Percentiles rank a stretch among this genome's conserved stretches.
phyloP scores from a whole-genome alignment of 2,888 invertebrate genomes.

The Drosophila borborema region DNA sequence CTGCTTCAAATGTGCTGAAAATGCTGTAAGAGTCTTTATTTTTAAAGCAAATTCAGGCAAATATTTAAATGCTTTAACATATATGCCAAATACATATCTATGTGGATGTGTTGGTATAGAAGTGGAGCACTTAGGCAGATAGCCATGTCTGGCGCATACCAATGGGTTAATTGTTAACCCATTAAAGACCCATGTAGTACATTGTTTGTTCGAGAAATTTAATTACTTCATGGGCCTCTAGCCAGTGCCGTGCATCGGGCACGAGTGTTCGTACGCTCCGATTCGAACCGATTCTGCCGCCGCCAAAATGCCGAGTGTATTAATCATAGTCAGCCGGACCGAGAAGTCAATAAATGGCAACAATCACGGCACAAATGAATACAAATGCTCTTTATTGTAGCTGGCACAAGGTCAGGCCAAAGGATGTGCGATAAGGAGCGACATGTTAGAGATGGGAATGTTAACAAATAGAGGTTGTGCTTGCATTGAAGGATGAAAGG shows the following conservation, averaged over 20 bases:
- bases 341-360: slow-evolving; percentile 55
- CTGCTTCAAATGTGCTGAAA: slow-evolving; percentile 15
- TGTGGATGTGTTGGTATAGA: background rate
- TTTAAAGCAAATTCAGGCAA: slow-evolving; percentile 25
- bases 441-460: slow-evolving; percentile 13
- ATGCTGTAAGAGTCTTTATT: slow-evolving; percentile 29
- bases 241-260: background rate
- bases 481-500: background rate
- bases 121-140: slow-evolving; percentile 33
- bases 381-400: slow-evolving; percentile 52
- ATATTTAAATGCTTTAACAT: slow-evolving; percentile 19
- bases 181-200: slow-evolving; percentile 35
- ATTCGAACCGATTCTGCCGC: background rate
- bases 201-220: slow-evolving; percentile 23
- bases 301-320: slow-evolving; percentile 27
- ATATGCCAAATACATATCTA: background rate
- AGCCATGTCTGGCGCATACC: slow-evolving; percentile 31
- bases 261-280: background rate
- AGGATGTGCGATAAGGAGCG: slow-evolving; percentile 24
- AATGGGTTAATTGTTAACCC: slow-evolving; percentile 59
- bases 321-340: slow-evolving; percentile 36
- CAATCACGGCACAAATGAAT: slow-evolving; percentile 58
- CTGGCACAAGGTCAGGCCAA: slow-evolving; percentile 5
- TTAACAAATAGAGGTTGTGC: too few species aligned
- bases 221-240: slow-evolving; percentile 34